Evolutionary conservation across 2,888 invertebrate species (phyloP), one percentile per base, ranked within the genome.

Genomic region (Eretmocerus hayati): DNA sequence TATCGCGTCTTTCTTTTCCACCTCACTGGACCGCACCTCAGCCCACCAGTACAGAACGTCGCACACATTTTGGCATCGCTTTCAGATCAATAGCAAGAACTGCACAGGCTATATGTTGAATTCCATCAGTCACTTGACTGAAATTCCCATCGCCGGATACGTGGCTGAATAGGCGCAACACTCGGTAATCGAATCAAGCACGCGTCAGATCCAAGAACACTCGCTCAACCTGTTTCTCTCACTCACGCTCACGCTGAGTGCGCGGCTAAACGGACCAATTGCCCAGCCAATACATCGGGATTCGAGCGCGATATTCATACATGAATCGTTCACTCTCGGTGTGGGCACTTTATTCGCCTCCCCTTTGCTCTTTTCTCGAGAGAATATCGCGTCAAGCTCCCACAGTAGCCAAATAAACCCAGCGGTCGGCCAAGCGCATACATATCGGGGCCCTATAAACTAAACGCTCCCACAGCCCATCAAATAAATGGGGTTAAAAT

Each of bases 331-430:
- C 37, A 16, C 5, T 13, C 20, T 13, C 11, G n/a, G 5, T 6
- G 26, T 19, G 21, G 13, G 20, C 42, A 37, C 47, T 42, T 42
- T 42, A 36, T 18, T 36, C 45, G 16, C 16, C 19, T 1, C 18
- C 11, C 5, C 9, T 19, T 38, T 15, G 20, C 43, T 43, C 43
- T 36, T 43, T 35, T 38, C 38, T 36, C 45, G 19, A 15, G 36
- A 18, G 36, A n/a, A n/a, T n/a, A n/a, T n/a, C 26, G 8, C 26
- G 6, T 11, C 26, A 9, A 6, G 16, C 36, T 50, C 38, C 36
- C 46, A 47, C 46, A 47, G 46, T 40, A 36, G 41, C 46, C 18
- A 47, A 47, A 47, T 47, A 47, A 47, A 47, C 46, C 36, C 46
- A 47, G 46, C 41, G 46, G 46, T 13, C 16, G 26, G 26, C 26